phyloP scores from a whole-genome alignment of 2,113 vertebrate genomes.

The Hiodon tergisus region DNA sequence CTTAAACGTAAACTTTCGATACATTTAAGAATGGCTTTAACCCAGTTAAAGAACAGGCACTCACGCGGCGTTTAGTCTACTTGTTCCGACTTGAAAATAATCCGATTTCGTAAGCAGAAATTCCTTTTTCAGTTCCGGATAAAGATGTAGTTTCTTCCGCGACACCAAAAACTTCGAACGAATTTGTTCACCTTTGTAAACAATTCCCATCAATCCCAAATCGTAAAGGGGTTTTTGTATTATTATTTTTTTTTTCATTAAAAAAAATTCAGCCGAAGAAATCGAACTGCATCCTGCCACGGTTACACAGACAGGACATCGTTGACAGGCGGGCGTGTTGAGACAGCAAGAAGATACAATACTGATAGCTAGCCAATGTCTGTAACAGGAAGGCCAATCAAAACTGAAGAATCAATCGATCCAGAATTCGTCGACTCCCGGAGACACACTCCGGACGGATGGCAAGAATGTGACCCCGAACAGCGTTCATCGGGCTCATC shows the following conservation, averaged over 20 bases:
- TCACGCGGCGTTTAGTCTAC: background rate
- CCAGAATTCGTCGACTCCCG: background rate
- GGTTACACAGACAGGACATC: background rate
- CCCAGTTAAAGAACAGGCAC: background rate
- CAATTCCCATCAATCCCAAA: background rate
- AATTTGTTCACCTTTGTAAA: no score
- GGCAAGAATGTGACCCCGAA: constrained; percentile 1
- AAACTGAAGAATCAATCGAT: constrained; percentile 3
- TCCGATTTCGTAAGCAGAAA: background rate
- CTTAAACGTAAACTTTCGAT: no score
- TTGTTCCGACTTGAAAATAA: background rate
- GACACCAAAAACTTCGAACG: background rate
- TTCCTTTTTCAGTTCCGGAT: constrained; percentile 30
- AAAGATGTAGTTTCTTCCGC: background rate
- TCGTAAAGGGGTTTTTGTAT: background rate
- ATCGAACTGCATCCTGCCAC: background rate
- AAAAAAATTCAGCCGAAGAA: no score
- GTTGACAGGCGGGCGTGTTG: background rate
- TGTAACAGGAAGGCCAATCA: constrained; percentile 15
- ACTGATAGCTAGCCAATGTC: constrained; percentile 5
- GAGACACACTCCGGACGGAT: background rate
- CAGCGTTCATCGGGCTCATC: background rate
- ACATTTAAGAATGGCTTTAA: no score
- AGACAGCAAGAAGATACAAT: background rate
- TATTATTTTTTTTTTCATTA: no score